Evolutionary conservation across 1,140 invertebrate species (phyloP).

Genomic region (Aradophagus sp.): DNA sequence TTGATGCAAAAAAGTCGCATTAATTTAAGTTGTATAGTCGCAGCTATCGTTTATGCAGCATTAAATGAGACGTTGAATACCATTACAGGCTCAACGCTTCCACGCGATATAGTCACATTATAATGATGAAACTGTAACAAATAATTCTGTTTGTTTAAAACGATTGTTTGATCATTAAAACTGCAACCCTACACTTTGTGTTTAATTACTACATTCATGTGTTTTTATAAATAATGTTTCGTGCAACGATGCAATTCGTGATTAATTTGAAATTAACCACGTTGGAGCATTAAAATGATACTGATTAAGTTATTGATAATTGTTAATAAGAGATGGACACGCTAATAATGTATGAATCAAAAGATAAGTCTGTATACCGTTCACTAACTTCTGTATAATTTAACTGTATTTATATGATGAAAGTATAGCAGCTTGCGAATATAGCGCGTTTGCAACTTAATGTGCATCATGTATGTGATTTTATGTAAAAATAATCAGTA

Average conservation of each 20-base stretch:
- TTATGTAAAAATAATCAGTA: constrained; percentile 42
- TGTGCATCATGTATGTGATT: constrained; percentile 37
- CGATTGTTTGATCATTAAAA: too few relatives aligned
- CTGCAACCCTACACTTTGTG: too few relatives aligned
- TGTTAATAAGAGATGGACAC: background rate
- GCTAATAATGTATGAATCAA: constrained; percentile 8
- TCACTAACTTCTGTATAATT: constrained; percentile 17
- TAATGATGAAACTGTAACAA: too few relatives aligned
- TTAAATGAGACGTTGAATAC: constrained; percentile 3
- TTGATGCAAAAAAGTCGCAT: constrained; percentile 21
- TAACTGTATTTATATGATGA: constrained; percentile 32
- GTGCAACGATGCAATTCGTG: constrained; percentile 1
- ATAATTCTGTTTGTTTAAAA: too few relatives aligned
- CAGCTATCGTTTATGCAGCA: constrained; percentile 7
- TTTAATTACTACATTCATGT: too few relatives aligned
- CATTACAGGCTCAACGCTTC: constrained; percentile 1
- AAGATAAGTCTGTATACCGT: constrained; percentile 10
- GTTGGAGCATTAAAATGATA: too few relatives aligned
- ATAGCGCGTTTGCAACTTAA: constrained; percentile 24
- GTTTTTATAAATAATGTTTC: too few relatives aligned
- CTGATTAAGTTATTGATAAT: too few relatives aligned
- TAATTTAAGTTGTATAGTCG: constrained; percentile 40
- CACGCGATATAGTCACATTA: constrained; percentile 29
- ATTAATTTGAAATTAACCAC: too few relatives aligned
- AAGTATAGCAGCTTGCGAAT: constrained; percentile 19